Base-by-base conservation (phyloP, 2,888 invertebrate species). In the Itoplectis maculator region DNA sequence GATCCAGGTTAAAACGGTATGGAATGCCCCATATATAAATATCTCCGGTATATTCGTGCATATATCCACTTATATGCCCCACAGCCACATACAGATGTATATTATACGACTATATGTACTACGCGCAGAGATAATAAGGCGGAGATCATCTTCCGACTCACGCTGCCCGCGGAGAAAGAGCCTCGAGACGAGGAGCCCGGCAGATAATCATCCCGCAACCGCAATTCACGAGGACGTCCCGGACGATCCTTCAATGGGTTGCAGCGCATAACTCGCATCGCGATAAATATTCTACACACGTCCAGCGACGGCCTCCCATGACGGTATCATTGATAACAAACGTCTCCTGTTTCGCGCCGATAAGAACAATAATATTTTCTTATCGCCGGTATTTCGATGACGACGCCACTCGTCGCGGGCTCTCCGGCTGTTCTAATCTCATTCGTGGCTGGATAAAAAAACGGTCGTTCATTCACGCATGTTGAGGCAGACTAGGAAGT, bases 201-300 rank as follows among this genome's bases (percentile, higher is more conserved):
- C n/a, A 29, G 35, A 78, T 74, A 82, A 74, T 74, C 68, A 47
- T 69, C 40, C 70, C 69, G 40, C 47, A 74, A 70, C 70, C 54
- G 69, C 74, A 65, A 78, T 78, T 78, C 78, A 78, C 54, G 49
- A 77, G 37, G 18, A 51, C 47, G 61, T 0, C 9, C 2, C 23
- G 56, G 65, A 54, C 59, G 69, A 81, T 74, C 40, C 81, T 69
- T 78, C 63, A 81, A 81, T 74, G 73, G 20, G 68, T 20, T 37
- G 63, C 29, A 3, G n/a, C 29, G 29, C 45, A 68, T 23, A 72
- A 56, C 56, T 18, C 49, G 45, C 42, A 81, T 45, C n/a, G n/a
- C n/a, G 76, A 73, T 81, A 77, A 72, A 72, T 15, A 66, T 37
- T n/a, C n/a, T n/a, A n/a, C n/a, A 69, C 40, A 68, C 56, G 65